Conservation (phyloP, 1,140 invertebrate genomes). For the Probaryconus sp. region DNA sequence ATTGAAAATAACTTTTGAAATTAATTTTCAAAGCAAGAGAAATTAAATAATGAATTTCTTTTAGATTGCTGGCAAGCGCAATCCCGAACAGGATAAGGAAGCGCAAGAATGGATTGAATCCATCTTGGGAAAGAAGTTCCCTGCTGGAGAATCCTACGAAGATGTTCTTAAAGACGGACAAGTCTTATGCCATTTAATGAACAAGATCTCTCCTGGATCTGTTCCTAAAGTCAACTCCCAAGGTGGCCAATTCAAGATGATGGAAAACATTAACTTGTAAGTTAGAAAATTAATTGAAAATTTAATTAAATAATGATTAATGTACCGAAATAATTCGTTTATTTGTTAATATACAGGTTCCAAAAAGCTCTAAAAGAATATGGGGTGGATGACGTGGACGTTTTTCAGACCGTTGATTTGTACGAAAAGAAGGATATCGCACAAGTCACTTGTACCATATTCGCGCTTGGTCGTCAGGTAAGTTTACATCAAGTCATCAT, state of each 20-base stretch:
- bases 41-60: constrained; percentile 13
- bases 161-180: constrained; percentile 90
- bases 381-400: constrained; percentile 92
- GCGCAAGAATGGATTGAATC: constrained; percentile 93
- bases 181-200: constrained; percentile 90
- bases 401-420: constrained; percentile 96
- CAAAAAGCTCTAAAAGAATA: constrained; percentile 91
- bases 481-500: constrained; percentile 64
- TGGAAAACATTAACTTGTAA: constrained; percentile 95
- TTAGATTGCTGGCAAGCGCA: constrained; percentile 89
- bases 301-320: constrained; percentile 1
- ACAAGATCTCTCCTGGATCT: constrained; percentile 89
- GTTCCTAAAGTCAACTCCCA: constrained; percentile 90
- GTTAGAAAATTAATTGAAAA: constrained; percentile 66
- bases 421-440: constrained; percentile 96
- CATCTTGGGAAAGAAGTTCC: constrained; percentile 89
- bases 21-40: constrained; percentile 4
- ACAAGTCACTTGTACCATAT: constrained; percentile 91
- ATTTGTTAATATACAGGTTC: constrained; percentile 82
- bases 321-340: constrained; percentile 21
- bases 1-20: neutral
- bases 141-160: constrained; percentile 83
- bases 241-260: constrained; percentile 95
- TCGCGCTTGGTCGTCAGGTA: constrained; percentile 92
- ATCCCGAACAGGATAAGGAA: constrained; percentile 89